A percentile compares a stretch with the other conserved stretches of the same genome.
Evolutionary conservation across 2,113 vertebrate species (phyloP).

Genomic region (Hypomesus transpacificus): DNA sequence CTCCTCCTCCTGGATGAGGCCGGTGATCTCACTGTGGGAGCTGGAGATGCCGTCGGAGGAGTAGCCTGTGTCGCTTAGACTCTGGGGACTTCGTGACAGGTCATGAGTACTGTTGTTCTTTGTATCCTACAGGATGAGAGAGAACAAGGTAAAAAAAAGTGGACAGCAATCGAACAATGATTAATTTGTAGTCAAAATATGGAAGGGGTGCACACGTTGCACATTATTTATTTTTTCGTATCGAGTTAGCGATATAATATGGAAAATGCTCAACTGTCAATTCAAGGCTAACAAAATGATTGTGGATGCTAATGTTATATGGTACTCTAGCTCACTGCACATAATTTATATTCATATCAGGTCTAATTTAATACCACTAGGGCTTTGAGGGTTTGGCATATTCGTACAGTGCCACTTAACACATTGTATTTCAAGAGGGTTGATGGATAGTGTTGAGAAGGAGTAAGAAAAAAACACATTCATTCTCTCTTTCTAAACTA

Average conservation of each 20-base stretch:
- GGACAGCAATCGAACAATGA: neutral
- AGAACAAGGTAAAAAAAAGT: neutral
- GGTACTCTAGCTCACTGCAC: too few species aligned
- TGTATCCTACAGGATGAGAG: constrained; percentile 74
- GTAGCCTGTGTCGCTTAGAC: constrained; percentile 78
- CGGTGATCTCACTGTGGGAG: constrained; percentile 96
- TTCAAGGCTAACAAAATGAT: too few species aligned
- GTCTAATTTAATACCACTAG: constrained; percentile 10
- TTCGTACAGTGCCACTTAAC: constrained; percentile 35
- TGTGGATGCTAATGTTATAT: too few species aligned
- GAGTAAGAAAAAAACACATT: constrained; percentile 30
- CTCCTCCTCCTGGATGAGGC: constrained; percentile 89
- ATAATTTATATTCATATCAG: constrained; percentile 16
- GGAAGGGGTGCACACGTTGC: neutral
- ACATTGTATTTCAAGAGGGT: constrained; percentile 29
- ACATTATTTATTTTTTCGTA: too few species aligned
- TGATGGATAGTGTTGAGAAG: constrained; percentile 13
- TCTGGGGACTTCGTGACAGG: constrained; percentile 82
- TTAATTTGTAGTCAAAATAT: too few species aligned
- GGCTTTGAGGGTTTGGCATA: constrained; percentile 30
- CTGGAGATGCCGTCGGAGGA: constrained; percentile 84
- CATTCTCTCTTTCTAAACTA: constrained; percentile 9
- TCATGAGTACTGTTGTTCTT: constrained; percentile 91
- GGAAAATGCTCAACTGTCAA: too few species aligned
- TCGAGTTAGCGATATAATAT: too few species aligned